Evolutionary conservation across 1,140 invertebrate genomes (phyloP).

Genomic region (Gonioctena quinquepunctata): DNA sequence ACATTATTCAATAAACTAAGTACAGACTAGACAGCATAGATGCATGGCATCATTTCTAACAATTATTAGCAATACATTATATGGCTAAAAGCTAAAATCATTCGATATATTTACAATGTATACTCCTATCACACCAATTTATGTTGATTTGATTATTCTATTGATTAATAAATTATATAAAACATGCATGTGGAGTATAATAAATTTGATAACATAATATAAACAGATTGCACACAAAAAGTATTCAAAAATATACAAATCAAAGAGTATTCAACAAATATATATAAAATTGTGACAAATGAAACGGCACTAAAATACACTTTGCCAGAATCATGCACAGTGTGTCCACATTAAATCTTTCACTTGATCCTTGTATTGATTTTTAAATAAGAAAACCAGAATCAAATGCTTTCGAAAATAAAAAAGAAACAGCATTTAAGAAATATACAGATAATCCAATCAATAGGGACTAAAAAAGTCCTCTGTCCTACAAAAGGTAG

Average conservation of each 20-base stretch:
- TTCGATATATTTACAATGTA: conserved; percentile 12
- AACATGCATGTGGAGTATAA: neutral
- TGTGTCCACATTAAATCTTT: too few species aligned
- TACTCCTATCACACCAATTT: conserved; percentile 18
- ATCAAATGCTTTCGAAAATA: too few species aligned
- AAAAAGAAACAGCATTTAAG: too few species aligned
- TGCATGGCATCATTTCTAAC: conserved; percentile 17
- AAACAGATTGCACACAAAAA: neutral
- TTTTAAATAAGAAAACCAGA: too few species aligned
- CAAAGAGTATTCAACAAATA: too few species aligned
- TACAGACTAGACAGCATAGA: conserved; percentile 18
- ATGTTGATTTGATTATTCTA: conserved; percentile 2
- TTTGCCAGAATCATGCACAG: too few species aligned
- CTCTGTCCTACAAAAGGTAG: too few species aligned
- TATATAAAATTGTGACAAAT: too few species aligned
- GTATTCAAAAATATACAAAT: neutral
- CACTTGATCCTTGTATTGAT: too few species aligned
- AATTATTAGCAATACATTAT: conserved; percentile 13
- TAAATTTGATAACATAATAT: neutral
- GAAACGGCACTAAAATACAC: too few species aligned
- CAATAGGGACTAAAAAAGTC: too few species aligned
- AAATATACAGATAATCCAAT: too few species aligned
- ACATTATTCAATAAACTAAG: conserved; percentile 13
- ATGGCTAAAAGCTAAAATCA: conserved; percentile 17
- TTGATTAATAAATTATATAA: neutral